Conservation (phyloP, 1,140 invertebrate species). For the Pseudomyrmex flavicornis region DNA sequence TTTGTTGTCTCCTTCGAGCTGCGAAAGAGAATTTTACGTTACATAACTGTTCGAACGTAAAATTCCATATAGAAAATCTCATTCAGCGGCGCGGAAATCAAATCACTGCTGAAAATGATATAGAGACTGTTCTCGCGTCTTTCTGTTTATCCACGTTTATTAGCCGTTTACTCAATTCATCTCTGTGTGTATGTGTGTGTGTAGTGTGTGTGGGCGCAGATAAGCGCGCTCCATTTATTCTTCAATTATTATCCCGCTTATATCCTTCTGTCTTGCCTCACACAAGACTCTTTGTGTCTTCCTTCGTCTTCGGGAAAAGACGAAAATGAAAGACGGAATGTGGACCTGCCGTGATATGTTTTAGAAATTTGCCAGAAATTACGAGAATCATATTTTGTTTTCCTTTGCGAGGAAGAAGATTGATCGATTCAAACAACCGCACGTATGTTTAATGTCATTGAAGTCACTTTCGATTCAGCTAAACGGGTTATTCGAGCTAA, state of each 20-base stretch:
- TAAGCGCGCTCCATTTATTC: conserved; percentile 3
- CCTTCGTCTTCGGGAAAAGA: not conserved
- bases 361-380: not conserved
- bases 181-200: too few species aligned
- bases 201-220: not conserved
- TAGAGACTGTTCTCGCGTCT: not conserved
- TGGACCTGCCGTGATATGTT: conserved; percentile 32
- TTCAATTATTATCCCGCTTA: conserved; percentile 28
- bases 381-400: conserved; percentile 16
- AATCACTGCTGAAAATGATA: too few species aligned
- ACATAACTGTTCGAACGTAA: too few species aligned
- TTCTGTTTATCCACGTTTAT: conserved; percentile 7
- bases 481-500: not conserved
- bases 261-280: not conserved
- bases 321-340: conserved; percentile 16
- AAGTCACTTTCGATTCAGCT: not conserved
- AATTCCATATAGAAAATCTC: too few species aligned
- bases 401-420: conserved; percentile 6
- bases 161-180: not conserved
- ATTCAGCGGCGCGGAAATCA: too few species aligned
- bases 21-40: too few species aligned
- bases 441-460: conserved; percentile 24
- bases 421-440: conserved; percentile 16
- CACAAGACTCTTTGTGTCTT: not conserved
- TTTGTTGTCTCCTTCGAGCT: too few species aligned